phyloP scores from a whole-genome alignment of 2,797 vertebrate genomes.

The Hyperoplus lanceolatus region DNA sequence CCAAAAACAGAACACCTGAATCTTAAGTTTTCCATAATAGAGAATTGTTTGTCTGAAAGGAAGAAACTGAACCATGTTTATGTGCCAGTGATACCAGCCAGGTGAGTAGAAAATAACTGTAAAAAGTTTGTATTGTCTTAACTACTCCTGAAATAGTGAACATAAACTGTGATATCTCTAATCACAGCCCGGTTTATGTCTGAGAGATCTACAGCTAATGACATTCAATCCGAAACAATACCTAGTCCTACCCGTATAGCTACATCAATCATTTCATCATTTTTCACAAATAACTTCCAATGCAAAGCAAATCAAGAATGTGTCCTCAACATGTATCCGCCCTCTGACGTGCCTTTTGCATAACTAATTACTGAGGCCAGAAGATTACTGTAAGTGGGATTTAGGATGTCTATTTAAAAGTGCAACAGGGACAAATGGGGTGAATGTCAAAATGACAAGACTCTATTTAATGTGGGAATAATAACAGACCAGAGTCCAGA shows the following conservation, averaged over 20 bases:
- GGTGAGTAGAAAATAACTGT: not conserved
- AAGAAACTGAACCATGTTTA: not conserved
- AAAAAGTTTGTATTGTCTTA: not conserved
- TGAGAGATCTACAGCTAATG: no score
- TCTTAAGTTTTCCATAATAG: not conserved
- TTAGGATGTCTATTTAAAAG: not conserved
- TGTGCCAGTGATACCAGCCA: not conserved
- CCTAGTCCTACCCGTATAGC: not conserved
- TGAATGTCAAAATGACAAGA: not conserved
- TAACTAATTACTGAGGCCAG: no score
- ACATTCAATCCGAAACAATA: not conserved
- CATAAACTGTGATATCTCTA: not conserved
- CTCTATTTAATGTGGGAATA: constrained; percentile 20
- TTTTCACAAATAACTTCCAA: not conserved
- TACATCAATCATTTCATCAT: not conserved
- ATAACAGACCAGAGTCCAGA: constrained; percentile 46
- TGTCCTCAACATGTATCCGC: not conserved
- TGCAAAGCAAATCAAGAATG: not conserved
- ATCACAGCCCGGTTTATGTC: no score
- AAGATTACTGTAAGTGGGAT: no score
- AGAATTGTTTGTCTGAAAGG: not conserved
- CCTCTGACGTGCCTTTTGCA: no score
- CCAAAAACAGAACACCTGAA: not conserved
- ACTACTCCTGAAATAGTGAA: not conserved
- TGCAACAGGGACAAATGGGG: constrained; percentile 2